Evolutionary conservation across 2,113 vertebrate genomes (phyloP).

Genomic region (Progne subis): DNA sequence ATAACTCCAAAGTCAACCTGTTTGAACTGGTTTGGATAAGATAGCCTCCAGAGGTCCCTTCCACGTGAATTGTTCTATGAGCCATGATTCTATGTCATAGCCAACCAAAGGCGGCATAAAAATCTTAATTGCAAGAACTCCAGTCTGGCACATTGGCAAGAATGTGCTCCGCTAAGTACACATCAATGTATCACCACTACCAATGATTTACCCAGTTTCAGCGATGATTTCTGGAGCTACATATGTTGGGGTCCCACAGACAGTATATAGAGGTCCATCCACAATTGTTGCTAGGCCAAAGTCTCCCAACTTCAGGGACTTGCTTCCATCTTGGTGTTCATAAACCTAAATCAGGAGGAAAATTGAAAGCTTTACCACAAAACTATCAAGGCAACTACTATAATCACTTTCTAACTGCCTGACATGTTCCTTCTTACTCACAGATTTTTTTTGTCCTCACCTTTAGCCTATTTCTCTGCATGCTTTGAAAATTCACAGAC

Average conservation of each 20-base stretch:
- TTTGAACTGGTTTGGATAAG: background rate
- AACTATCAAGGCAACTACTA: background rate
- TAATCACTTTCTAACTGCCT: too few species aligned
- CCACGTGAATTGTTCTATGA: background rate
- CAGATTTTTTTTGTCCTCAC: background rate
- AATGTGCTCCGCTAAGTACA: background rate
- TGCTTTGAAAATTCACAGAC: background rate
- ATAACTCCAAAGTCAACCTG: background rate
- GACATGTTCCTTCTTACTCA: background rate
- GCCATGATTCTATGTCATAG: background rate
- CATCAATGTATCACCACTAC: background rate
- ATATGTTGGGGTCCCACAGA: slow-evolving; percentile 97
- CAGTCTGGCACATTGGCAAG: background rate
- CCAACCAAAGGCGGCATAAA: background rate
- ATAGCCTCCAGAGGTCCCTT: background rate
- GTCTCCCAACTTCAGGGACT: slow-evolving; percentile 94
- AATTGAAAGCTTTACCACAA: background rate
- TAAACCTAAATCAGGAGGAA: slow-evolving; percentile 82
- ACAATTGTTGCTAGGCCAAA: slow-evolving; percentile 95
- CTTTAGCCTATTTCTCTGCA: background rate
- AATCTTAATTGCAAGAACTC: background rate
- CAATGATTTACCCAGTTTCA: slow-evolving; percentile 87
- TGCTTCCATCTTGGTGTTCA: slow-evolving; percentile 93
- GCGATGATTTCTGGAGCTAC: slow-evolving; percentile 97
- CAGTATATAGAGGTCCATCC: slow-evolving; percentile 90